Conservation (phyloP, 1,140 invertebrate species). For the Drosophila chauvacae region DNA sequence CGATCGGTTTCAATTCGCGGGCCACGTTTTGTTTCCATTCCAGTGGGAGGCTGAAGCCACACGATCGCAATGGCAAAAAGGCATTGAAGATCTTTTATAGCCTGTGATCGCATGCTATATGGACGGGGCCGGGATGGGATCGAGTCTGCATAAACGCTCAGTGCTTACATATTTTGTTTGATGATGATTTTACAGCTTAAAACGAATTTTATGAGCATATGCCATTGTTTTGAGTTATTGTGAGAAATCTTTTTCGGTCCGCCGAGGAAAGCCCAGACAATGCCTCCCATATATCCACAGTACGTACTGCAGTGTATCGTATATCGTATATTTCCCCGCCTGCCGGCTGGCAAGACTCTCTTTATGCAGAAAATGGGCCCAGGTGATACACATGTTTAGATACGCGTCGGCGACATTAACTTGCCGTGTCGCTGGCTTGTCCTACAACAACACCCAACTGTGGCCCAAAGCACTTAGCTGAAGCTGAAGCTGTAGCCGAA, state of each 20-base stretch:
- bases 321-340: neutral
- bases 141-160: constrained; percentile 55
- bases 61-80: constrained; percentile 63
- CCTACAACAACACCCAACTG: constrained; percentile 51
- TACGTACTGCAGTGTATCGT: constrained; percentile 3
- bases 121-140: constrained; percentile 30
- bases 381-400: constrained; percentile 82
- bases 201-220: constrained; percentile 84
- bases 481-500: constrained; percentile 2
- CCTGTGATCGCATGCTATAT: constrained; percentile 56
- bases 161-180: constrained; percentile 80
- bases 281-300: constrained; percentile 12
- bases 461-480: constrained; percentile 49
- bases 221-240: constrained; percentile 84
- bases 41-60: constrained; percentile 51
- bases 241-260: constrained; percentile 65
- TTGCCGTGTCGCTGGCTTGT: constrained; percentile 50
- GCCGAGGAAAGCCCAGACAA: constrained; percentile 29
- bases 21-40: constrained; percentile 62
- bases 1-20: constrained; percentile 42
- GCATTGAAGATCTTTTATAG: constrained; percentile 71
- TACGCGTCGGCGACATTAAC: constrained; percentile 78
- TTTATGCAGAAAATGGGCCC: constrained; percentile 52
- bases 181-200: constrained; percentile 85
- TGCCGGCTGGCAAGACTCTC: constrained; percentile 6